phyloP scores from a whole-genome alignment of 2,888 invertebrate species.

The Drosophila monieri region DNA sequence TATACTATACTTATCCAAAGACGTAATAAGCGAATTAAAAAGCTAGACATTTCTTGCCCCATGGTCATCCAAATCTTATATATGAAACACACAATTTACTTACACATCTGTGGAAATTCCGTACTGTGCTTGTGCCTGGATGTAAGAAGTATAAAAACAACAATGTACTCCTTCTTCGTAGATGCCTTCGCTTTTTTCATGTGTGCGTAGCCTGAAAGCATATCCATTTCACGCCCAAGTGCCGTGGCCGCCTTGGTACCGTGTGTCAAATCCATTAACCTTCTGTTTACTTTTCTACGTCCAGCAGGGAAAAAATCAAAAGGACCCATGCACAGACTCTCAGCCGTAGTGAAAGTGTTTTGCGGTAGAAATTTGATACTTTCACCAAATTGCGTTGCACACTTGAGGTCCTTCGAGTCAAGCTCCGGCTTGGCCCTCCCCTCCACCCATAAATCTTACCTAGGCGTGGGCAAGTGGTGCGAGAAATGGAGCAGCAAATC shows the following conservation, averaged over 20 bases:
- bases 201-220: conserved; percentile 71
- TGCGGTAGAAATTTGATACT: conserved; percentile 78
- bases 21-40: neutral
- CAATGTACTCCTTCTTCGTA: conserved; percentile 10
- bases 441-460: conserved; percentile 70
- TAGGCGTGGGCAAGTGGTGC: conserved; percentile 54
- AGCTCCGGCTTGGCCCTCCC: conserved; percentile 33
- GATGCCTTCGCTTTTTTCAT: conserved; percentile 22
- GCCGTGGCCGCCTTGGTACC: conserved; percentile 63
- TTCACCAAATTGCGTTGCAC: conserved; percentile 79
- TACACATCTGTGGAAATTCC: conserved; percentile 5
- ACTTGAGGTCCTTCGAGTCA: conserved; percentile 64
- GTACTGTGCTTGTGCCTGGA: neutral
- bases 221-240: conserved; percentile 80
- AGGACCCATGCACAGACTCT: conserved; percentile 13
- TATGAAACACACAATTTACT: neutral
- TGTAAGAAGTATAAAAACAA: conserved; percentile 10
- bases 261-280: conserved; percentile 83
- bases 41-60: neutral
- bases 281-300: conserved; percentile 82
- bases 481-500: conserved; percentile 70
- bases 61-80: neutral
- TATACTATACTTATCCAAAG: neutral
- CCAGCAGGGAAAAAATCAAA: conserved; percentile 46
- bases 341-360: conserved; percentile 41